Evolutionary conservation across 2,888 invertebrate genomes (phyloP), one percentile per base, ranked within the genome.

Genomic region (Tortrix viridana): DNA sequence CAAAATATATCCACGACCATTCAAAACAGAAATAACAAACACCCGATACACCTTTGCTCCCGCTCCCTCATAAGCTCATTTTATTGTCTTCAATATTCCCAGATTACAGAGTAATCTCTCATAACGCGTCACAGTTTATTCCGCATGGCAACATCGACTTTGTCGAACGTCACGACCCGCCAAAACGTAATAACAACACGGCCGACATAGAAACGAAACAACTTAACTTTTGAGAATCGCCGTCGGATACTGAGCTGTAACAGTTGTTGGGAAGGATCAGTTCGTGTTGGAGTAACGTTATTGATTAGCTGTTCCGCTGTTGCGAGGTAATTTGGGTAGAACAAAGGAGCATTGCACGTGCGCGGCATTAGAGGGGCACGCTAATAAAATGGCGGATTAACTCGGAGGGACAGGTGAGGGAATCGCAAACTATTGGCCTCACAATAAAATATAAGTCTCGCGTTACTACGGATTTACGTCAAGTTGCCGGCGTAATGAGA

Each of bases 61-160:
- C 75, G 67, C 73, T 66, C 67, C 76, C 75, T 75, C 73, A 75
- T 87, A 85, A 89, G 89, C 88, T 88, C 81, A 89, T 89, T 89
- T 90, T 87, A 90, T 91, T 91, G 91, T 91, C 88, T 91, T 89
- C 88, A 90, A 91, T 92, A 91, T 91, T 89, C 89, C 89, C 91
- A 91, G 91, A 91, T 92, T 92, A 92, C 84, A 80, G 78, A 73
- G 74, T 89, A 92, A 92, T 91, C 91, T 87, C 89, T 90, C 88
- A 89, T 90, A 90, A 90, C 86, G 85, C 78, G 82, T 84, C 88
- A 88, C 90, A 87, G 90, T 90, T 92, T 91, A 91, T 92, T 92
- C 86, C 88, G 88, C 90, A 88, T 90, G 90, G 89, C 85, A 91
- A 89, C 91, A 89, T 84, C 85, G 85, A 82, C 88, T 86, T 87